Percentiles rank a stretch among this genome's conserved stretches.
Conservation (phyloP, 2,888 invertebrate species). For the Meghimatium bilineatum region DNA sequence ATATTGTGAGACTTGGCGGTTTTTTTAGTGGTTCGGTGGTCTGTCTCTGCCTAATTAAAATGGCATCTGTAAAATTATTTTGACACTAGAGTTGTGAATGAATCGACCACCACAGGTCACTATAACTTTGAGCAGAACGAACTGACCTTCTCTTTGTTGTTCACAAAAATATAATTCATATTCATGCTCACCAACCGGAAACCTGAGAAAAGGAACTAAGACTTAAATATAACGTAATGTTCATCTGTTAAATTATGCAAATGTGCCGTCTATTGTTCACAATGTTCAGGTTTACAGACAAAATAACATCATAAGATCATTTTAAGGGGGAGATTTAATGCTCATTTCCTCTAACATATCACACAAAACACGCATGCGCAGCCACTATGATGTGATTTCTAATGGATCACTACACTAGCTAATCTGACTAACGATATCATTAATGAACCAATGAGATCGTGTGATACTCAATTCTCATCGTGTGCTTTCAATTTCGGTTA, state of each 20-base stretch:
- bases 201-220: not conserved
- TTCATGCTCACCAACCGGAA: not conserved
- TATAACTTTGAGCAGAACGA: not conserved
- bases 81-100: not conserved
- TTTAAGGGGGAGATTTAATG: not conserved
- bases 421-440: constrained; percentile 13
- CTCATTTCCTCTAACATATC: not conserved
- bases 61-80: not conserved
- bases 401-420: constrained; percentile 2
- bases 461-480: not conserved
- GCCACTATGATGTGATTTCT: not conserved
- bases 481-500: too few relatives aligned
- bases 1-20: not conserved
- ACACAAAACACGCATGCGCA: constrained; percentile 5
- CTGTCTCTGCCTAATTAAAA: not conserved
- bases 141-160: constrained; percentile 17
- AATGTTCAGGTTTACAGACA: not conserved
- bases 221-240: not conserved
- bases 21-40: not conserved
- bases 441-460: constrained; percentile 4
- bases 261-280: constrained; percentile 7
- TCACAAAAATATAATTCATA: not conserved
- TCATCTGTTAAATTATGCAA: constrained; percentile 14
- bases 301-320: not conserved
- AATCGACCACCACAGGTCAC: not conserved